Conservation (phyloP, 2,888 invertebrate species). For the Lampropteryx suffumata region DNA sequence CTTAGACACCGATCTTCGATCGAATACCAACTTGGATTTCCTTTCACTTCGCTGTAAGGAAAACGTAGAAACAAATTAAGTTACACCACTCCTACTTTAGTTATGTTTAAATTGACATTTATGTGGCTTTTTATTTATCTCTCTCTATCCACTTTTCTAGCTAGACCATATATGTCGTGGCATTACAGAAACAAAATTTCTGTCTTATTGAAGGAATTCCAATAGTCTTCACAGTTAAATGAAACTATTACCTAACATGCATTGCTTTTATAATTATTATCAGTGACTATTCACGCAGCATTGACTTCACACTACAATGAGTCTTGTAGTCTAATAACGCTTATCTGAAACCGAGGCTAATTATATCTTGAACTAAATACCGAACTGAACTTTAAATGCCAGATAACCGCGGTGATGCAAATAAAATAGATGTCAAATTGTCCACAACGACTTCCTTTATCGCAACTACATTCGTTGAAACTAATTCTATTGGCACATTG, state of each 20-base stretch:
- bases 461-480: constrained; percentile 6
- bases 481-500: background rate
- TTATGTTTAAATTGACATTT: constrained; percentile 9
- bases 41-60: constrained; percentile 17
- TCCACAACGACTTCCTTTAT: constrained; percentile 17
- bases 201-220: no score
- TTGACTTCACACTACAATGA: constrained; percentile 4
- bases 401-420: constrained; percentile 23
- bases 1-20: constrained; percentile 19
- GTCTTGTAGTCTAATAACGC: constrained; percentile 7
- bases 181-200: no score
- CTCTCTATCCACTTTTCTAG: no score
- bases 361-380: constrained; percentile 33
- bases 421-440: constrained; percentile 23
- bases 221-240: background rate
- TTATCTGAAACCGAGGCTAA: constrained; percentile 31
- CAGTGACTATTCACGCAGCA: background rate
- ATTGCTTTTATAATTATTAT: background rate
- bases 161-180: no score
- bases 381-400: constrained; percentile 38
- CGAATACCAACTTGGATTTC: constrained; percentile 14
- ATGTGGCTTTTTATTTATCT: no score
- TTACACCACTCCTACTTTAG: constrained; percentile 11
- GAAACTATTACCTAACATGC: background rate
- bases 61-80: constrained; percentile 10